Percentiles rank a stretch among this genome's conserved stretches.
Conservation (phyloP, 2,113 vertebrate genomes). For the Ciconia stormi region DNA sequence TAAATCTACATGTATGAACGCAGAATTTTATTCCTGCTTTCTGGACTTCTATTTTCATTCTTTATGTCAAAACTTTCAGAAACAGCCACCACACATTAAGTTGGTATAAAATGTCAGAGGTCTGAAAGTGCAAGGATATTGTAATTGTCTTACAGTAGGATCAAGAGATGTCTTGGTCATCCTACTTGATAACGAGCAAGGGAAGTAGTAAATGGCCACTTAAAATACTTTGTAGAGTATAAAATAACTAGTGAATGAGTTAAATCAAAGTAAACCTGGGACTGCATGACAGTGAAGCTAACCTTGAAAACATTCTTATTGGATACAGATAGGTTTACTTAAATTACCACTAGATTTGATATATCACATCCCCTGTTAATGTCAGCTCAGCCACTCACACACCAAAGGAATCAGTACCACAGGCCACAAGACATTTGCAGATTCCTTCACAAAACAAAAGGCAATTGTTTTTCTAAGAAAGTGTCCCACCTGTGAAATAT, state of each 20-base stretch:
- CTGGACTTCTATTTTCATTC: neutral
- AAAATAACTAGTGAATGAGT: neutral
- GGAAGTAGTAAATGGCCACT: neutral
- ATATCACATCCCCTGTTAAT: neutral
- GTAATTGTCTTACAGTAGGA: neutral
- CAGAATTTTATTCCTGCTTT: neutral
- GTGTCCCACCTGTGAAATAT: neutral
- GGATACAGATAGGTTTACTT: neutral
- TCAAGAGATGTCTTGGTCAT: neutral
- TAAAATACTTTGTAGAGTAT: neutral
- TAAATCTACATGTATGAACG: neutral
- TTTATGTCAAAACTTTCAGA: neutral
- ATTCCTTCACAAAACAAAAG: neutral
- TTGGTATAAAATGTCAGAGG: neutral
- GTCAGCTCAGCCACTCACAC: neutral
- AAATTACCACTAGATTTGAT: neutral
- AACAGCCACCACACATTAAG: accelerated
- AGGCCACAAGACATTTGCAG: neutral
- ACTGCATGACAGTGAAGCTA: neutral
- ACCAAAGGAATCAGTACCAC: neutral
- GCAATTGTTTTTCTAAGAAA: neutral
- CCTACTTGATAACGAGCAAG: neutral
- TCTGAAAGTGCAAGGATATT: neutral
- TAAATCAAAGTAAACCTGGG: neutral
- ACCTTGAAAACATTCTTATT: neutral